Conservation (phyloP, 2,113 vertebrate species). For the Actenoides hombroni region DNA sequence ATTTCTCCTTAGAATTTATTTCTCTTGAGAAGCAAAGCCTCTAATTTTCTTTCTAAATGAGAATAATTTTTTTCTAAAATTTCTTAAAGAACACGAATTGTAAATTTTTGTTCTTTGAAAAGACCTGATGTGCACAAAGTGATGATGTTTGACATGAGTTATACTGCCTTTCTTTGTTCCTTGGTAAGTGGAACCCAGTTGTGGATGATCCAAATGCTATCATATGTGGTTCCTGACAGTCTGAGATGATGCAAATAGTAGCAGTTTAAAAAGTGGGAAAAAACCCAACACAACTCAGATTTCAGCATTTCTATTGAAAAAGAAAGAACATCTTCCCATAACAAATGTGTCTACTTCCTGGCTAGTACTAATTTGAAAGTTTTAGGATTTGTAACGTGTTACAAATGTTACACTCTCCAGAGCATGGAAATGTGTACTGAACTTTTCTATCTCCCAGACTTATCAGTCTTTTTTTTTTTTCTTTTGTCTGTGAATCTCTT, state of each 20-base stretch:
- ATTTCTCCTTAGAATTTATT: background rate
- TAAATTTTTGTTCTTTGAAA: background rate
- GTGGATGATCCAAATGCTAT: background rate
- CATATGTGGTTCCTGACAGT: background rate
- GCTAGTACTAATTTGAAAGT: background rate
- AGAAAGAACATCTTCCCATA: background rate
- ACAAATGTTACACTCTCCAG: background rate
- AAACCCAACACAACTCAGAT: background rate
- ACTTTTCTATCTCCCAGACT: background rate
- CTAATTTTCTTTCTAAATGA: background rate
- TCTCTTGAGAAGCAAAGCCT: background rate
- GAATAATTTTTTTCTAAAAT: background rate
- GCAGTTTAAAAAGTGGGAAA: background rate
- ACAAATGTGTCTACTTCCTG: background rate
- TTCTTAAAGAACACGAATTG: background rate
- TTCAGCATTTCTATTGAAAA: background rate
- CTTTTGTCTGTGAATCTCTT: background rate
- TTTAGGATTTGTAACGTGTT: background rate
- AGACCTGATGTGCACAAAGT: background rate
- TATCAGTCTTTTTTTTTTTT: background rate
- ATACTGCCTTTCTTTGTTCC: background rate
- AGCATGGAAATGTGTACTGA: background rate
- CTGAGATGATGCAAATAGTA: background rate
- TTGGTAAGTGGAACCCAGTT: background rate
- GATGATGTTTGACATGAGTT: background rate